Percentiles rank a stretch among this genome's conserved stretches.
phyloP scores from a whole-genome alignment of 2,113 vertebrate genomes.

The Eptesicus fuscus region DNA sequence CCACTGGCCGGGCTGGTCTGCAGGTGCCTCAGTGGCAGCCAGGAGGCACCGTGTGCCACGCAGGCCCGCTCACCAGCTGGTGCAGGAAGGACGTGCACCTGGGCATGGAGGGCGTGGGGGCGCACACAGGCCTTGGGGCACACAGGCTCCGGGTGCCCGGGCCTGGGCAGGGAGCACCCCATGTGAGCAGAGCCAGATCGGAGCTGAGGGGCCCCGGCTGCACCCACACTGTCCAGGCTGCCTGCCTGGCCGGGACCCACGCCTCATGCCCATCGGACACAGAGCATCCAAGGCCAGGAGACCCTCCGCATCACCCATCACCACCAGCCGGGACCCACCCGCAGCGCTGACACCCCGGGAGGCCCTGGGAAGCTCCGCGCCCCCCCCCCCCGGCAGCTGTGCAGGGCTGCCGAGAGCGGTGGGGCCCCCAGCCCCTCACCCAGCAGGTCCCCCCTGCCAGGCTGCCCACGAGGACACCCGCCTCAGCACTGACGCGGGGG shows the following conservation, averaged over 20 bases:
- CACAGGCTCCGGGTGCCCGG: not conserved
- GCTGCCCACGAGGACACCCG: fast-evolving
- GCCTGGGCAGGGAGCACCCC: fast-evolving
- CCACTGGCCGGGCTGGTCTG: fast-evolving
- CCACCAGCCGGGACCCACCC: fast-evolving
- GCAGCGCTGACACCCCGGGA: no score
- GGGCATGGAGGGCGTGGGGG: fast-evolving
- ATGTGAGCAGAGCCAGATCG: fast-evolving
- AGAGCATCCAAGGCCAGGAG: not conserved
- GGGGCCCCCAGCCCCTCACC: not conserved
- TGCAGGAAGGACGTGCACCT: no score
- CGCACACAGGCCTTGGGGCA: fast-evolving
- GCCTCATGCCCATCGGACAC: fast-evolving
- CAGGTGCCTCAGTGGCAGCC: not conserved
- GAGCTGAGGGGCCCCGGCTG: not conserved
- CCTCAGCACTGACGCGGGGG: fast-evolving
- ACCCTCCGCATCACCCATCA: not conserved
- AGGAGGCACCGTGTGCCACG: not conserved
- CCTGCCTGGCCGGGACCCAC: not conserved
- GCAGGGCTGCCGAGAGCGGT: fast-evolving
- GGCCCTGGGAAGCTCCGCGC: no score
- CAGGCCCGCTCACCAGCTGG: no score
- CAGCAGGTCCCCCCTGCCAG: not conserved
- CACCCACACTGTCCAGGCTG: no score
- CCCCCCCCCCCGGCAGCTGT: no score